Evolutionary conservation across 2,113 vertebrate species (phyloP).

Genomic region (Pollachius pollachius): DNA sequence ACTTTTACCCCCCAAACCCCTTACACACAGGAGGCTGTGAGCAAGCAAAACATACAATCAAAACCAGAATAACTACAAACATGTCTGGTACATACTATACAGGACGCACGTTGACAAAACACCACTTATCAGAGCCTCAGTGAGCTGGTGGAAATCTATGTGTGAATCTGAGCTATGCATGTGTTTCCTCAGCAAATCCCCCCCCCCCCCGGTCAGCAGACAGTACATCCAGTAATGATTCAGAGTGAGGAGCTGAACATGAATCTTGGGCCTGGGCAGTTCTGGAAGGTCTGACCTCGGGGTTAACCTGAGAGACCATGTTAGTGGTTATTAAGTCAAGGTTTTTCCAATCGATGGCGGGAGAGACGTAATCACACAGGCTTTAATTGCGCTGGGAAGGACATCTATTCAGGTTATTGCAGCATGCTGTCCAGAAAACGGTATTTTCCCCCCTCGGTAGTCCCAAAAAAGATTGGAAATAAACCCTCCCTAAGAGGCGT

Average conservation of each 20-base stretch:
- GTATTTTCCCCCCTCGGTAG: slow-evolving; percentile 46
- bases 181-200: too few relatives aligned
- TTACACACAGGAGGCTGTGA: too few relatives aligned
- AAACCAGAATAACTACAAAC: too few relatives aligned
- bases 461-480: slow-evolving; percentile 1
- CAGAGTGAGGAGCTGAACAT: slow-evolving; percentile 59
- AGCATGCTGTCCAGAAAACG: slow-evolving; percentile 65
- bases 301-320: slow-evolving; percentile 76
- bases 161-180: too few relatives aligned
- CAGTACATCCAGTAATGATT: too few relatives aligned
- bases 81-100: too few relatives aligned
- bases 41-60: too few relatives aligned
- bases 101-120: too few relatives aligned
- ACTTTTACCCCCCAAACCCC: too few relatives aligned
- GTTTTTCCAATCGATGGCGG: slow-evolving; percentile 74
- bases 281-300: slow-evolving; percentile 63
- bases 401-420: slow-evolving; percentile 77
- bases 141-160: too few relatives aligned
- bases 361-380: slow-evolving; percentile 74
- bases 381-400: slow-evolving; percentile 77
- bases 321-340: slow-evolving; percentile 79
- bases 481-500: slow-evolving; percentile 42
- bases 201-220: too few relatives aligned
- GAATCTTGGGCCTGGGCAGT: slow-evolving; percentile 62
- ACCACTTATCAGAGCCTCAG: too few relatives aligned